A percentile compares a stretch with the other conserved stretches of the same genome.
Evolutionary conservation across 2,113 vertebrate species (phyloP).

Genomic region (Chinchilla lanigera): DNA sequence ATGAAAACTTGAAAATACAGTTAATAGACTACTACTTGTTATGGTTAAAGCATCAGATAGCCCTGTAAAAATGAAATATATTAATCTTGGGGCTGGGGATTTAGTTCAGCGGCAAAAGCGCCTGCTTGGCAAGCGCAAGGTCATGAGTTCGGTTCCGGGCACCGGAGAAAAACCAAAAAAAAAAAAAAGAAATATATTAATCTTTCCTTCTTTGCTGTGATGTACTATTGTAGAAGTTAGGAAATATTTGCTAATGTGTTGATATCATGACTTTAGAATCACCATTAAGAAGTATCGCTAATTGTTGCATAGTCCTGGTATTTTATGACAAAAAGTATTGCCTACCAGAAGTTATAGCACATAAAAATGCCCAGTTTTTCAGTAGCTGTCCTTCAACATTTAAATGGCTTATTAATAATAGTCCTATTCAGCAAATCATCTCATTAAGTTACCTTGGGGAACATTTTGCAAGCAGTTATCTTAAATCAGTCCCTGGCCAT

Average conservation of each 20-base stretch:
- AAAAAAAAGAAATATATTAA: neutral
- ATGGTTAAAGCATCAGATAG: neutral
- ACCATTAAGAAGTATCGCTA: neutral
- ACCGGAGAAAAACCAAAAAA: no score
- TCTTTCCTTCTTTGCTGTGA: neutral
- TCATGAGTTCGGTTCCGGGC: no score
- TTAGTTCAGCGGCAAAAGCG: no score
- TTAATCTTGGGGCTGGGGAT: no score
- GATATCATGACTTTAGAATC: neutral
- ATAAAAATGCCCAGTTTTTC: slow-evolving; percentile 22
- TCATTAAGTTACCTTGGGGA: slow-evolving; percentile 75
- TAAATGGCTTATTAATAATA: slow-evolving; percentile 79
- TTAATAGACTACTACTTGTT: neutral
- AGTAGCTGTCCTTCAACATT: slow-evolving; percentile 58
- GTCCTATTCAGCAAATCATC: slow-evolving; percentile 73
- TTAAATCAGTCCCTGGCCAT: slow-evolving; percentile 70
- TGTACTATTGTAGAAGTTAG: neutral
- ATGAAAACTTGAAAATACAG: neutral
- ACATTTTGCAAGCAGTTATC: slow-evolving; percentile 71
- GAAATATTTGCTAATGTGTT: neutral
- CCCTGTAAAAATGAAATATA: neutral
- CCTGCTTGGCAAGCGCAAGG: no score
- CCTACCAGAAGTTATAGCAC: slow-evolving; percentile 2
- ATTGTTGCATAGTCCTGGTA: neutral
- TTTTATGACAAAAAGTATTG: neutral